phyloP scores from a whole-genome alignment of 2,888 invertebrate species.

The Spisula subtruncata region DNA sequence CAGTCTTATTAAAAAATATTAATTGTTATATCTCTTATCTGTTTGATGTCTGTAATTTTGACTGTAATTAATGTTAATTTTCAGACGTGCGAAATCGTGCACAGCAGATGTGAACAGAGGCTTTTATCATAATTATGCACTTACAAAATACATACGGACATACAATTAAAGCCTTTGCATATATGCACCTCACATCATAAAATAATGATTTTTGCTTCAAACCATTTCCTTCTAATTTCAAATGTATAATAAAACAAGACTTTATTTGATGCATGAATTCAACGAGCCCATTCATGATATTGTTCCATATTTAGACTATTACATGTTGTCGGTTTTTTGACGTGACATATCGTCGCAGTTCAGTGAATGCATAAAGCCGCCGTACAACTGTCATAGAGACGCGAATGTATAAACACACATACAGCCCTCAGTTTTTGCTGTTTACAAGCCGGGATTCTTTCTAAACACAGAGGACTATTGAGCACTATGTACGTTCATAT shows the following conservation, averaged over 20 bases:
- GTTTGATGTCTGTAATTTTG: no score
- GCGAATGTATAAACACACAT: background rate
- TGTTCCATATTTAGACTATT: conserved; percentile 18
- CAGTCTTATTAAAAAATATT: no score
- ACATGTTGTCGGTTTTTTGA: background rate
- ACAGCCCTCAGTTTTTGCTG: background rate
- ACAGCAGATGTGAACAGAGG: no score
- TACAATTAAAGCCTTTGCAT: no score
- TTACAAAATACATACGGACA: no score
- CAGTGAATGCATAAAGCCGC: background rate
- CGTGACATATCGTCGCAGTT: background rate
- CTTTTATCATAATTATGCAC: no score
- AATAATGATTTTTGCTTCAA: no score
- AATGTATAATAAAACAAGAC: background rate
- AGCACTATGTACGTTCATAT: background rate
- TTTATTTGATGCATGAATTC: background rate
- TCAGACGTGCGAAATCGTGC: no score
- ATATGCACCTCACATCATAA: no score
- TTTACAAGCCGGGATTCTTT: background rate
- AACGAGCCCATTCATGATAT: background rate
- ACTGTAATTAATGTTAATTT: no score
- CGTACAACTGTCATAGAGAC: background rate
- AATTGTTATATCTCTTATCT: no score
- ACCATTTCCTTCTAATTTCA: no score
- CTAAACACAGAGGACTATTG: conserved; percentile 13